Evolutionary conservation across 2,888 invertebrate genomes (phyloP).

Genomic region (Agapostemon virescens): DNA sequence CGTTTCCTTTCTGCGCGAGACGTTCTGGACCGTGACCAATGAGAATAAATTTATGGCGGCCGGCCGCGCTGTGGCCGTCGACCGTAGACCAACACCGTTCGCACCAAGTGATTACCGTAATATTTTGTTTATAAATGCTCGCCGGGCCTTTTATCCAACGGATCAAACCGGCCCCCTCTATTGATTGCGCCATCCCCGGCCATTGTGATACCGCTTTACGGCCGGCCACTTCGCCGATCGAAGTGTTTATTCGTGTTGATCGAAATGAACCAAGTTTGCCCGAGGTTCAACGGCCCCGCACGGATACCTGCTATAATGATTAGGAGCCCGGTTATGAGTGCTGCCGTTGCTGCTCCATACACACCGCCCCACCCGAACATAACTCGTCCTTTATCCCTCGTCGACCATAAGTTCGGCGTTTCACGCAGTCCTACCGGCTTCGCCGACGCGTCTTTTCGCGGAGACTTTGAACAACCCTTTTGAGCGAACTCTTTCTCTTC

Average conservation of each 20-base stretch:
- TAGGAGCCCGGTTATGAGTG: background rate
- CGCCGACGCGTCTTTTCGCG: background rate
- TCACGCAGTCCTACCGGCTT: no score
- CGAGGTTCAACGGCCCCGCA: background rate
- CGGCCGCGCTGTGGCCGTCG: constrained; percentile 9
- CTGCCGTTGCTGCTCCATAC: background rate
- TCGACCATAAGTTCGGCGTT: background rate
- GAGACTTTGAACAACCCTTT: background rate
- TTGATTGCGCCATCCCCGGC: constrained; percentile 11
- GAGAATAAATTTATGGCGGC: constrained; percentile 62
- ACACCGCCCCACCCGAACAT: background rate
- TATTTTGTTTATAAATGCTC: constrained; percentile 54
- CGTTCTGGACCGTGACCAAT: constrained; percentile 66
- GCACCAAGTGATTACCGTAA: constrained; percentile 53
- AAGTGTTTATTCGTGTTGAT: background rate
- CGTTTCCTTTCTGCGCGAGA: constrained; percentile 57
- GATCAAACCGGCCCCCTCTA: background rate
- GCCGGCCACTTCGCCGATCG: background rate
- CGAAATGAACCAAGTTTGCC: background rate
- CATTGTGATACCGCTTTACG: background rate
- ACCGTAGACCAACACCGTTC: constrained; percentile 37
- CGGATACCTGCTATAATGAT: background rate
- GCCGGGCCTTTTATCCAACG: background rate
- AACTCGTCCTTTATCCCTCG: background rate
- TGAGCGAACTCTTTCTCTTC: background rate